A percentile compares a stretch with the other conserved stretches of the same genome.
phyloP scores from a whole-genome alignment of 2,888 invertebrate species.

The Platerodrilus igneus region DNA sequence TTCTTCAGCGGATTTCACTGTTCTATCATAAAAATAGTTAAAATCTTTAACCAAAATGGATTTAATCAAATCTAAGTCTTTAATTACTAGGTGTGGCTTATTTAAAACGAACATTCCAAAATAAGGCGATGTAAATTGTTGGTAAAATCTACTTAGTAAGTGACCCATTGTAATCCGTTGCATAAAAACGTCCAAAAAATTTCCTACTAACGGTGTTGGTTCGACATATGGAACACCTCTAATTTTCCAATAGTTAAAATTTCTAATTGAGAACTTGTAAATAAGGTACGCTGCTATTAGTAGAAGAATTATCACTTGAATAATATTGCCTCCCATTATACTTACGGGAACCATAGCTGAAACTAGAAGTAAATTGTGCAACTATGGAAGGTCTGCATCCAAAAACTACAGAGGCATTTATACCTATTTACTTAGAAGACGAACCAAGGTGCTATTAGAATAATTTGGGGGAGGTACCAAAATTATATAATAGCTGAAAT shows the following conservation, averaged over 20 bases:
- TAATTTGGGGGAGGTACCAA: too few relatives aligned
- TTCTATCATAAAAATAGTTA: conserved; percentile 47
- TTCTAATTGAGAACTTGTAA: conserved; percentile 32
- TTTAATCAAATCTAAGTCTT: conserved; percentile 48
- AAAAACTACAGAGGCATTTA: too few relatives aligned
- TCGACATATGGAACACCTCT: conserved; percentile 38
- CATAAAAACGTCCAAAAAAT: conserved; percentile 36
- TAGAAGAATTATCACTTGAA: too few relatives aligned
- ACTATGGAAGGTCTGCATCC: too few relatives aligned
- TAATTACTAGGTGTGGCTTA: conserved; percentile 45
- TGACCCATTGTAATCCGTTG: conserved; percentile 35
- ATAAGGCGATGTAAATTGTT: conserved; percentile 32
- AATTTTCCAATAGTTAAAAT: conserved; percentile 42
- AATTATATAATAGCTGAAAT: too few relatives aligned
- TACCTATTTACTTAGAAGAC: too few relatives aligned
- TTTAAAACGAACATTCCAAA: conserved; percentile 48
- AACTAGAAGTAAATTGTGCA: too few relatives aligned
- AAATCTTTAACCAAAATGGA: conserved; percentile 47
- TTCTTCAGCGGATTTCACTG: conserved; percentile 43
- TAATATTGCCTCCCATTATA: too few relatives aligned
- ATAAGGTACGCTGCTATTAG: too few relatives aligned
- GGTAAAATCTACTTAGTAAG: conserved; percentile 34
- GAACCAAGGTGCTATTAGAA: too few relatives aligned
- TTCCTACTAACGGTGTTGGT: conserved; percentile 41
- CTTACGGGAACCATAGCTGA: too few relatives aligned